Conservation (phyloP, 2,797 vertebrate genomes). For the Chiroxiphia lanceolata region DNA sequence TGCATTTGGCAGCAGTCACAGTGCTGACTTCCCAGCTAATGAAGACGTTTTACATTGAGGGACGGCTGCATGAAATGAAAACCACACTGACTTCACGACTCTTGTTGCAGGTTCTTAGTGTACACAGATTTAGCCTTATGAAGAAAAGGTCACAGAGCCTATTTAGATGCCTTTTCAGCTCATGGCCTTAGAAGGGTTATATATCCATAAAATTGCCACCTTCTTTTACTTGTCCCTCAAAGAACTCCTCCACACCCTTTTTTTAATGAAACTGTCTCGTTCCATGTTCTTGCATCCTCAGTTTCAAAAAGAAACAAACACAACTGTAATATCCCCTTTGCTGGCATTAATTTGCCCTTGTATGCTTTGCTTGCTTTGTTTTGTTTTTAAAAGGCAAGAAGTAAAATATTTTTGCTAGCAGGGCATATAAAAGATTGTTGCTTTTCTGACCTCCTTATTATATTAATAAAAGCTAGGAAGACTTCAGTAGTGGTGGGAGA, state of each 20-base stretch:
- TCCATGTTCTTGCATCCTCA: conserved; percentile 2
- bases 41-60: conserved; percentile 51
- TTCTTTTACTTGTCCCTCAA: neutral
- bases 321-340: conserved; percentile 17
- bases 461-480: conserved; percentile 62
- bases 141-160: conserved; percentile 37
- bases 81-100: conserved; percentile 13
- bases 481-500: conserved; percentile 51
- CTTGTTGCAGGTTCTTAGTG: conserved; percentile 26
- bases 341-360: neutral
- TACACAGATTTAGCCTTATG: neutral
- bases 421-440: conserved; percentile 37
- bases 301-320: conserved; percentile 49
- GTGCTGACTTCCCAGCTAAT: conserved; percentile 55
- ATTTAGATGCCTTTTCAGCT: neutral
- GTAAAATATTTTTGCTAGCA: conserved; percentile 49
- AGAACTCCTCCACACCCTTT: conserved; percentile 27
- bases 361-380: conserved; percentile 30
- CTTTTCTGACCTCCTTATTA: conserved; percentile 59
- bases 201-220: neutral
- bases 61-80: conserved; percentile 46
- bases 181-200: neutral
- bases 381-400: conserved; percentile 29
- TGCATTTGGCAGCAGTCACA: conserved; percentile 52
- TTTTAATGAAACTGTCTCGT: neutral